Base-by-base conservation (phyloP, 2,113 vertebrate species). In the Scatophagus argus region DNA sequence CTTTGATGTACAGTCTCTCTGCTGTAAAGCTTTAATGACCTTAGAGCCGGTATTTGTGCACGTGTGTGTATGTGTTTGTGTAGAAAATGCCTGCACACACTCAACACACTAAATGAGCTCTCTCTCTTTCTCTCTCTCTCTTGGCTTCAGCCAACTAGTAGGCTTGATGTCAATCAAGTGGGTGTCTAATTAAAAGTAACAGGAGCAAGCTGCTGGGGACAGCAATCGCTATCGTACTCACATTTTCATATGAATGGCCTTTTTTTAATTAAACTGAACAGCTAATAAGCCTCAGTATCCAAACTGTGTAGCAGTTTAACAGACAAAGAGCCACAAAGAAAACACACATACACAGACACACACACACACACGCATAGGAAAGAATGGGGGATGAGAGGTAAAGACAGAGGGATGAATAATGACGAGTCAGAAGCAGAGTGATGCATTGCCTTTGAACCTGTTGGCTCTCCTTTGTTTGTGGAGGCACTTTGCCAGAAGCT, bases 161-260 rank as follows among this genome's bases (percentile, higher is more conserved):
- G 88, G 89, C 85, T 90, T 90, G 90, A 94, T 92, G 94, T 94
- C 94, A 94, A 94, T 95, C 94, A 95, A 92, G 88, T 76, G 82
- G 87, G 89, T 86, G 91, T 94, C 92, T 97, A 98, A 97, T 98
- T 97, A 98, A 97, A 97, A 96, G 96, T 95, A 96, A 95, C 95
- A 95, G 95, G 93, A 95, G 95, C 94, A 95, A 95, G 95, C 96
- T 97, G 94, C 96, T 95, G 92, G 95, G 96, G 92, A 96, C 95
- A 96, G 94, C 92, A 93, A 93, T 96, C 94, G 94, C 96, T 97
- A 97, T 97, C 96, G 95, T 96, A 93, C 94, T 71, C 81, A 91
- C 94, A 97, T 98, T 98, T 98, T 97, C 96, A 97, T 97, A 97
- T 97, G 96, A 98, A 97, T 97, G 94, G 93, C 88, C 95, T 92